Percentiles rank a stretch among this genome's conserved stretches.
Conservation (phyloP, 2,888 invertebrate genomes). For the Amiota minor region DNA sequence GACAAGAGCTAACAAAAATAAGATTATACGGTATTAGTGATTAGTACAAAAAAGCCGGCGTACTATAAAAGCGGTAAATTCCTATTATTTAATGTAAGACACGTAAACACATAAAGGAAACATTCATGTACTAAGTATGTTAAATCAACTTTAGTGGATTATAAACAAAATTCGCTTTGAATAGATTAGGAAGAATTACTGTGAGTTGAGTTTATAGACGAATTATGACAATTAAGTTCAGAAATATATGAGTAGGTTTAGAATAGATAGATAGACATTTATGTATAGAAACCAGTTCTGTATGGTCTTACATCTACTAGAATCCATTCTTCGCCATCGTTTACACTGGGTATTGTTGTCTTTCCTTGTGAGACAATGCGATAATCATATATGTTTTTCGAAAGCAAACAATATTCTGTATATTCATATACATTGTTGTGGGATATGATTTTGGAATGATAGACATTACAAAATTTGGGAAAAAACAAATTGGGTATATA, state of each 20-base stretch:
- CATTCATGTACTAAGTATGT: too few species aligned
- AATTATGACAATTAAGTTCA: background rate
- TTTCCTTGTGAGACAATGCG: constrained; percentile 94
- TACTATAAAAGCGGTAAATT: too few species aligned
- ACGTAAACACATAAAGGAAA: too few species aligned
- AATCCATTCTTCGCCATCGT: constrained; percentile 90
- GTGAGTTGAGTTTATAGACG: constrained; percentile 3
- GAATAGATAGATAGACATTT: constrained; percentile 16
- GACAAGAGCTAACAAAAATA: background rate
- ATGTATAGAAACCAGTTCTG: constrained; percentile 61
- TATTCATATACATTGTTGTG: constrained; percentile 4
- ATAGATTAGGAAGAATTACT: too few species aligned
- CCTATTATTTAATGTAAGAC: too few species aligned
- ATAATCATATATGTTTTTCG: constrained; percentile 87
- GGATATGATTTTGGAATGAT: constrained; percentile 46
- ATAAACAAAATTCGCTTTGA: too few species aligned
- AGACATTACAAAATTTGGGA: constrained; percentile 14
- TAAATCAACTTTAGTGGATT: too few species aligned
- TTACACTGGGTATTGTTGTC: constrained; percentile 90
- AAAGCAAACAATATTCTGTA: constrained; percentile 82
- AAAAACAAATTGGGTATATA: background rate
- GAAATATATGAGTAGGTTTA: constrained; percentile 9
- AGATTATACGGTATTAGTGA: background rate
- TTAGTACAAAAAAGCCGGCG: too few species aligned
- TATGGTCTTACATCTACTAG: constrained; percentile 84